Evolutionary conservation across 2,888 invertebrate genomes (phyloP), one percentile per base, ranked within the genome.

Genomic region (Cryptophagus acutangulus): DNA sequence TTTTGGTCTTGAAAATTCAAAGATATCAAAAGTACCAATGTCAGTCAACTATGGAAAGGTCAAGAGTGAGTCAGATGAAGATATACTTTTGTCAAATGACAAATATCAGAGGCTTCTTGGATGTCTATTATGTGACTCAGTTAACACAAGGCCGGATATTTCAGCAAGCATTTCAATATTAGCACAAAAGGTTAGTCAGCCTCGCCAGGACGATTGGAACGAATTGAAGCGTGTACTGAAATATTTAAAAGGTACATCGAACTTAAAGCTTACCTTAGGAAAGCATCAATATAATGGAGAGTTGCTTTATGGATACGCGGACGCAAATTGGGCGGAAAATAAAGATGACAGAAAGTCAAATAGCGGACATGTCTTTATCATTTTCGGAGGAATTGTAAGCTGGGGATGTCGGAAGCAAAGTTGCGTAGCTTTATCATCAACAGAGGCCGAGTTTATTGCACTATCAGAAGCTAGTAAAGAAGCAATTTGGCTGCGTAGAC

Each of bases 101-200:
- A n/a, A n/a, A n/a, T n/a, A n/a, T n/a, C n/a, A n/a, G n/a, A n/a
- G n/a, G n/a, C n/a, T n/a, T n/a, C n/a, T n/a, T n/a, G n/a, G n/a
- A n/a, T n/a, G n/a, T n/a, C n/a, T n/a, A n/a, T n/a, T n/a, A n/a
- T n/a, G n/a, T n/a, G n/a, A n/a, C n/a, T n/a, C 45, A 39, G 33
- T 13, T 33, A 13, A 33, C 13, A 44, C 36, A 1, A 3, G 42
- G 17, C 44, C 47, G 6, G 40, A 39, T 39, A 37, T 47, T 17
- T 36, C 39, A 3, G 33, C 39, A 17, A 34, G 25, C 25, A 38
- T 40, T 9, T 24, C 37, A 17, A 18, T 40, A 17, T 16, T 34
- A 8, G 40, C 40, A n/a, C 36, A 43, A 40, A 33, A 6, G 6
- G 28, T 42, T 8, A 25, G 39, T 15, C 28, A 41, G 38, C 34